These are phyloP conservation scores for Virgularia gustaviana DNA, from an alignment of 92 coral and sea anemone genomes.

Conservation along the genomic window DNA sequence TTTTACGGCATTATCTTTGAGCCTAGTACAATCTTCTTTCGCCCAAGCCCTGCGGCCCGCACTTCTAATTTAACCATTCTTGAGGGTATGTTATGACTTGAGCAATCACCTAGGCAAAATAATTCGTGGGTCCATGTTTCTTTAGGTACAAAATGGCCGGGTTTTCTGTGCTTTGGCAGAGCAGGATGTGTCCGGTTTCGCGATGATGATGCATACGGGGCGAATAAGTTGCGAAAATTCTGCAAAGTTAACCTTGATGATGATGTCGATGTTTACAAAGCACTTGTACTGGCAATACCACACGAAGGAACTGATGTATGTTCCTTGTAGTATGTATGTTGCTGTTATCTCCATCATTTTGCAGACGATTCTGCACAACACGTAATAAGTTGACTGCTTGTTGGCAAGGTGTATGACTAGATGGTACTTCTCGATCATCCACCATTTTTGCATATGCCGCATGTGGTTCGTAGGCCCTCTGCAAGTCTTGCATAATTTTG, in stretches of 20 bases:
- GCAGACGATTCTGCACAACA: too few species aligned
- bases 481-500: too few species aligned
- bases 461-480: too few species aligned
- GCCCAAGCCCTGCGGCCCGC: background rate
- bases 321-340: too few species aligned
- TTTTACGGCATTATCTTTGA: background rate
- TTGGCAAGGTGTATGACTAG: too few species aligned
- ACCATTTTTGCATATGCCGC: too few species aligned
- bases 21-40: background rate
- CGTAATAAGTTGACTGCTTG: too few species aligned
- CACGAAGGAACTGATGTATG: too few species aligned
- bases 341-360: too few species aligned
- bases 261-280: background rate
- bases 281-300: too few species aligned
- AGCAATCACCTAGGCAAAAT: background rate
- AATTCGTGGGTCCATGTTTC: constrained; percentile 15
- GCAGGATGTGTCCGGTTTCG: background rate
- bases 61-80: background rate
- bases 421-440: too few species aligned
- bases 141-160: background rate
- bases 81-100: background rate
- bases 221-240: background rate
- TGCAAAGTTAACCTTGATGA: background rate
- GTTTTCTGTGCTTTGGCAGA: background rate
- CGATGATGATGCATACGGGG: background rate